Evolutionary conservation across 2,113 vertebrate genomes (phyloP).

Genomic region (Cyanistes caeruleus): DNA sequence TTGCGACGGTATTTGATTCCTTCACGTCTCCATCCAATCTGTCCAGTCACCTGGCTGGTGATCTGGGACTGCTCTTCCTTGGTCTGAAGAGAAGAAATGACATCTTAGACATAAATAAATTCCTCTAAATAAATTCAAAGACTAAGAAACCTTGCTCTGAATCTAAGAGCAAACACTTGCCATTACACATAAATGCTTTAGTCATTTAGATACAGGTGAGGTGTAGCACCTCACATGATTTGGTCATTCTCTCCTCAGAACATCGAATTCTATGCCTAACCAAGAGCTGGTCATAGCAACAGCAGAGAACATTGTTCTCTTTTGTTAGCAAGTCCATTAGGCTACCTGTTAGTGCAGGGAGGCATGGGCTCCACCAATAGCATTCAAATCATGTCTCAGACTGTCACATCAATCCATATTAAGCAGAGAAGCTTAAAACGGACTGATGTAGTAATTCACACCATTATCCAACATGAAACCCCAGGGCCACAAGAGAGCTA

Average conservation of each 20-base stretch:
- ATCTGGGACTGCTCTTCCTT: constrained; percentile 99
- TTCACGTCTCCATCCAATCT: constrained; percentile 98
- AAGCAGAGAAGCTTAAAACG: not conserved
- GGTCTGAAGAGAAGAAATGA: constrained; percentile 77
- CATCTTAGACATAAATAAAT: not conserved
- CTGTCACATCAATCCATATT: not conserved
- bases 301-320: not conserved
- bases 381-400: not conserved
- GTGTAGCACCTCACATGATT: not conserved
- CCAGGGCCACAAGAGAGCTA: not conserved
- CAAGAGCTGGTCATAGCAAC: not conserved
- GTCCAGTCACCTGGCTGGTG: constrained; percentile 99
- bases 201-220: not conserved
- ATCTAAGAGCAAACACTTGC: not conserved
- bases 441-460: not conserved
- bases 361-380: not conserved
- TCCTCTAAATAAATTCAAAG: not conserved
- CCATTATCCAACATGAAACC: not conserved
- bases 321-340: not conserved
- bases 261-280: not conserved
- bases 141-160: not conserved
- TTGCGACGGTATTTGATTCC: constrained; percentile 99
- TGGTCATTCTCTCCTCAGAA: not conserved
- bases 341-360: not conserved
- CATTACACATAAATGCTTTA: not conserved